These are phyloP conservation scores for Gorsachius goisagi DNA, from an alignment of 2,113 vertebrate genomes.

Conservation along the genomic window DNA sequence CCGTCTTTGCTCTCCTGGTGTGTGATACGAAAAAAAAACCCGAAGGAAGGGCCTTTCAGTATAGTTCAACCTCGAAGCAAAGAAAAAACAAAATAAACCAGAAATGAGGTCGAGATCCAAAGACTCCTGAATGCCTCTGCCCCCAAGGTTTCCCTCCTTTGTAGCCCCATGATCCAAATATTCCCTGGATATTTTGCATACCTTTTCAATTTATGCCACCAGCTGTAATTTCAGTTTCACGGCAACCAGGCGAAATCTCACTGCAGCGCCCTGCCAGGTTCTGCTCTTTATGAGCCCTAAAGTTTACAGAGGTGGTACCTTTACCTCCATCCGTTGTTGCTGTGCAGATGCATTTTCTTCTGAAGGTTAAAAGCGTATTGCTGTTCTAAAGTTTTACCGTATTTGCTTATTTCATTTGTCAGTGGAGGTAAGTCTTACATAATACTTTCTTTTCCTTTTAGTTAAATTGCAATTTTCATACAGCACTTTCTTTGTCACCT, in stretches of 20 bases:
- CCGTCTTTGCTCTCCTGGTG: conserved; percentile 19
- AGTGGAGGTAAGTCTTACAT: not conserved
- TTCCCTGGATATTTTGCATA: conserved; percentile 14
- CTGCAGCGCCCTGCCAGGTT: not conserved
- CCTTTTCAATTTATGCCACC: conserved; percentile 26
- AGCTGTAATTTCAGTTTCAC: conserved; percentile 28
- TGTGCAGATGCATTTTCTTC: not conserved
- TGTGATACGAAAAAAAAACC: not conserved
- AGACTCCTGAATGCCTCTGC: not conserved
- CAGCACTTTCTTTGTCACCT: conserved; percentile 23
- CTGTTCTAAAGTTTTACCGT: not conserved
- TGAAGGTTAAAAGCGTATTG: not conserved
- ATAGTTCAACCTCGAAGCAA: not conserved
- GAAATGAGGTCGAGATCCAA: not conserved
- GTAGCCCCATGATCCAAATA: conserved; percentile 17
- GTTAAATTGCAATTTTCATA: not conserved
- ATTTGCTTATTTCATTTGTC: not conserved
- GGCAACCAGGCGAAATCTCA: not conserved
- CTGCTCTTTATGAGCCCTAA: not conserved
- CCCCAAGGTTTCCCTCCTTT: not conserved
- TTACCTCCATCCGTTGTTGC: not conserved
- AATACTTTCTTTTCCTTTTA: not conserved
- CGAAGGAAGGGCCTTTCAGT: not conserved
- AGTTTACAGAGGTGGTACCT: not conserved
- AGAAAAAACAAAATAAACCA: conserved; percentile 34